Base-by-base conservation (phyloP, 2,113 vertebrate genomes). In the Syrrhaptes paradoxus region DNA sequence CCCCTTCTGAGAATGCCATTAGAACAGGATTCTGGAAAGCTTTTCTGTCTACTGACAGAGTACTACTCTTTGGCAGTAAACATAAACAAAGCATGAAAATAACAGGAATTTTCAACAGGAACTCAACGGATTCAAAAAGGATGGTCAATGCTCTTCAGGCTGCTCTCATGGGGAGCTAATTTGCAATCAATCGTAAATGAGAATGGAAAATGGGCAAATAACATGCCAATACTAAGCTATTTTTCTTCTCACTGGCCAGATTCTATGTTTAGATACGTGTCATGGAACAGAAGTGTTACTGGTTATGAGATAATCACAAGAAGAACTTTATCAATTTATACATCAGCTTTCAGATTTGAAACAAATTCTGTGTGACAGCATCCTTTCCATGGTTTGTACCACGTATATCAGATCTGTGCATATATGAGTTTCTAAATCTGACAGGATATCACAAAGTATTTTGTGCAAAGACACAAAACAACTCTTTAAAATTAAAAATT, bases 41-140 rank as follows among this genome's bases (percentile, higher is more conserved):
- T 90, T 54, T 81, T 85, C 55, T 89, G 65, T 95, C 94, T 89
- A 87, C 74, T 72, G 63, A 81, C 14, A 83, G 51, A 86, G 8
- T 46, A 75, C 32, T 93, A 87, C 15, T 82, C 59, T 86, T 94
- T 55, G 79, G 54, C 70, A 86, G 59, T 82, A 96, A 95, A 86
- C 46, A 93, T 58, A 84, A 95, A 83, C 66, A 87, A 89, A 87
- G 41, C 54, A 68, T 21, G 54, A 80, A 59, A 85, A 29, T 67
- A 67, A 79, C 29, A 71, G 55, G 65, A 38, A 78, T 88, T 89
- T 89, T 89, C 77, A 87, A 76, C 34, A 74, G 65, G 76, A 94
- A 92, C 59, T 57, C 49, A 55, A 67, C 28, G 79, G 58, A 76
- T 77, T 86, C 45, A 85, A 57, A 94, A 87, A 84, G 31, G 45